Conservation (phyloP, 1,140 invertebrate genomes). For the Eufriesea mexicana region DNA sequence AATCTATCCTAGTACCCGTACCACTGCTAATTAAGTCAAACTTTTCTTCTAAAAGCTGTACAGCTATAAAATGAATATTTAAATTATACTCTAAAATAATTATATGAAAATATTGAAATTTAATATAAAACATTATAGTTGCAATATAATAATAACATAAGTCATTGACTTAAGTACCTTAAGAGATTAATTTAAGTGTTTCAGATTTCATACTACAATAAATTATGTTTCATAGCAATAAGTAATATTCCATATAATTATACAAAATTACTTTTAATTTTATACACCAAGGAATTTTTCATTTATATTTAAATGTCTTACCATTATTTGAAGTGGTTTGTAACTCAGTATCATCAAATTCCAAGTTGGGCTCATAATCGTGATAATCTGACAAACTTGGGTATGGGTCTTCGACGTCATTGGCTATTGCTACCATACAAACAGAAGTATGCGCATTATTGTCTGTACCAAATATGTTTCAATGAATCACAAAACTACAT, state of each 20-base stretch:
- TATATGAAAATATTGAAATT: neutral
- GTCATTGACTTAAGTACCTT: neutral
- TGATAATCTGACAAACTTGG: slow-evolving; percentile 95
- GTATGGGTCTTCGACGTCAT: slow-evolving; percentile 90
- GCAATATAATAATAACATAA: neutral
- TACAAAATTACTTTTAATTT: neutral
- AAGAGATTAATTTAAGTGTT: slow-evolving; percentile 7
- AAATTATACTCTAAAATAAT: slow-evolving; percentile 5
- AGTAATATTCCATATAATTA: neutral
- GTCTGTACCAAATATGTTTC: slow-evolving; percentile 16
- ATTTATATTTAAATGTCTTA: slow-evolving; percentile 51
- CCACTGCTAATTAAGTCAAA: slow-evolving; percentile 79
- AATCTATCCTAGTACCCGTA: slow-evolving; percentile 82
- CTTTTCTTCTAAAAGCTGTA: slow-evolving; percentile 83
- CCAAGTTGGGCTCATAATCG: slow-evolving; percentile 96
- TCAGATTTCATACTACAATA: neutral
- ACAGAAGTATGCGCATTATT: slow-evolving; percentile 32
- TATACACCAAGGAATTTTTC: slow-evolving; percentile 23
- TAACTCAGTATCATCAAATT: slow-evolving; percentile 97
- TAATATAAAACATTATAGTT: neutral
- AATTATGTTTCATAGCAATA: neutral
- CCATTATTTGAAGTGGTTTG: slow-evolving; percentile 81
- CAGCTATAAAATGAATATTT: slow-evolving; percentile 65
- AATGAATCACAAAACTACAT: slow-evolving; percentile 8
- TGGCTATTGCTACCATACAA: slow-evolving; percentile 71